Conservation (phyloP, 2,888 invertebrate species). For the Drosophila setosimentum region DNA sequence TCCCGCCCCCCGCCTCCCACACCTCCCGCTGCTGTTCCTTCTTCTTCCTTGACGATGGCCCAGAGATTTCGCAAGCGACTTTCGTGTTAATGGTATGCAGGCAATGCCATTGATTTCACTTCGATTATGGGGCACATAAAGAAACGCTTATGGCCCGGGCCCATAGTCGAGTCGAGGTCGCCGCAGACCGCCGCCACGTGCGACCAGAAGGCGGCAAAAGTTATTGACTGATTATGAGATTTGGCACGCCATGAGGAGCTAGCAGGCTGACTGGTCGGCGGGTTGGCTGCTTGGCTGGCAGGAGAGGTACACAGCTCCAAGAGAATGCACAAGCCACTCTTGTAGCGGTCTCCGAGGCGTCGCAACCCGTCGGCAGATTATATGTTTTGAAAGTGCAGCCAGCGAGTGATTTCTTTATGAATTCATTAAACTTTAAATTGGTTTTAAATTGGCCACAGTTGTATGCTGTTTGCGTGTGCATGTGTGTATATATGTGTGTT, state of each 20-base stretch:
- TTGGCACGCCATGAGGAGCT: conserved; percentile 74
- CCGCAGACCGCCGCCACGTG: conserved; percentile 69
- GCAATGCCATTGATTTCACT: conserved; percentile 81
- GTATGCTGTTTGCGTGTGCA: conserved; percentile 29
- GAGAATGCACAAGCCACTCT: conserved; percentile 48
- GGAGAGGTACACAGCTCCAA: conserved; percentile 14
- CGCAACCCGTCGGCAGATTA: conserved; percentile 76
- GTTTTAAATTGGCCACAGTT: conserved; percentile 78
- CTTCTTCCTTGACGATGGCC: conserved; percentile 62
- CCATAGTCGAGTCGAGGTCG: conserved; percentile 63
- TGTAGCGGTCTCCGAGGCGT: conserved; percentile 33
- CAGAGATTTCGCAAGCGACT: conserved; percentile 74
- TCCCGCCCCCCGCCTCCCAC: neutral
- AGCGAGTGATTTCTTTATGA: conserved; percentile 79
- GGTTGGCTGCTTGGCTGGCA: neutral
- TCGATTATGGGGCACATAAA: conserved; percentile 78
- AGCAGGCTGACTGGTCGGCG: conserved; percentile 8
- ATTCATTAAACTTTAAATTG: conserved; percentile 82
- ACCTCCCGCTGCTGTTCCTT: conserved; percentile 14
- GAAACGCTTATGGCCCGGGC: conserved; percentile 63
- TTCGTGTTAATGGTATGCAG: conserved; percentile 81
- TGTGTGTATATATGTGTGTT: conserved; percentile 32
- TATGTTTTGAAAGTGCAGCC: conserved; percentile 80
- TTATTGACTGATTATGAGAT: conserved; percentile 82
- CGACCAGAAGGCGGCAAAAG: conserved; percentile 78